Evolutionary conservation across 2,797 vertebrate genomes (phyloP), one percentile per base, ranked within the genome.

Genomic region (Euthynnus affinis): DNA sequence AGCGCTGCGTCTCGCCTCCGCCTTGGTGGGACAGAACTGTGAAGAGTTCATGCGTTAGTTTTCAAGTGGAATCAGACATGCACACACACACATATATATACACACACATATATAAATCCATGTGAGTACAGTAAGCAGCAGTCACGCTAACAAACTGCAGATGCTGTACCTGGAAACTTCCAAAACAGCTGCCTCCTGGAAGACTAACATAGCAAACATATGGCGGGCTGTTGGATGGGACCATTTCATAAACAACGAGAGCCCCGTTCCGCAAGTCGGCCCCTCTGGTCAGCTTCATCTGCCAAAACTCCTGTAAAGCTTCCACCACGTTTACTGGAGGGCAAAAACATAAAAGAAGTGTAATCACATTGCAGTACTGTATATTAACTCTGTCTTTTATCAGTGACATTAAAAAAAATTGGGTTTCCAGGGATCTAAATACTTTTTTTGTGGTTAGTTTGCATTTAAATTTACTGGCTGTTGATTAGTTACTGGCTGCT

Each of bases 281-380:
- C 0, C 98, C 98, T 8, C 98, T 95, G 0, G 96, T 98, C 81
- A 98, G 96, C 85, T 99, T 99, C 98, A 99, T 99, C 95, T 99
- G 98, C 98, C 98, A 99, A 86, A 99, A 99, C 84, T 99, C 98
- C 94, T 99, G 98, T 14, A 99, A 93, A 1, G 98, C 98, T 78
- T 99, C 98, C 94, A 99, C 98, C 64, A 99, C 98, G 2, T 99
- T 99, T 76, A 99, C 98, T 99, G 85, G 25, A 76, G 58, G 42
- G 49, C 42, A 70, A 20, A 91, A 14, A 72, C n/a, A 85, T 0
- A 80, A 71, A 65, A 25, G 9, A 58, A 53, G 32, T 7, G 1
- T 15, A 1, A 65, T 80, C 58, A 83, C 15, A 32, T 14, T 52
- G 64, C 17, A 52, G 18, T 53, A 17, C 42, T 44, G 13, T 44